Base-by-base conservation (phyloP, 1,140 invertebrate species). In the Rhagoletis zephyria region DNA sequence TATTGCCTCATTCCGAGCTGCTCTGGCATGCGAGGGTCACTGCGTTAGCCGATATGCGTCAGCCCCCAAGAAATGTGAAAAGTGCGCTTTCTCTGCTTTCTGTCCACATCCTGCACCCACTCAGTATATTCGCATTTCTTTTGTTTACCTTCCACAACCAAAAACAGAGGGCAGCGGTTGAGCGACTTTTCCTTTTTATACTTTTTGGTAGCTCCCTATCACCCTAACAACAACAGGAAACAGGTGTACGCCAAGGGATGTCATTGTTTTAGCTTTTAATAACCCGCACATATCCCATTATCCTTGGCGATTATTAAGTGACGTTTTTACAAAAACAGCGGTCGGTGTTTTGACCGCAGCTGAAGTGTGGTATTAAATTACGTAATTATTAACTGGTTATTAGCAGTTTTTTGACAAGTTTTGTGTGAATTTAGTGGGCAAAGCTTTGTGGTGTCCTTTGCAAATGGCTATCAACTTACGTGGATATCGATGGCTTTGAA, bases 321-420 rank as follows among this genome's bases (percentile, higher is more conserved):
- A 30, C 30, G 30, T 30, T 30, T 30, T 63, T 63, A 14, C 61
- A 0, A 7, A 63, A 14, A 14, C 12, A 4, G 16, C 61, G 61
- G 4, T 16, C 7, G 51, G 51, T 56, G 2, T 56, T 56, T 5
- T 56, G 10, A 56, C 1, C 51, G 40, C 51, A 56, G n/a, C 74
- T 19, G n/a, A 19, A 14, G 10, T 45, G 12, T 19, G 1, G 6
- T 56, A 81, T 81, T 81, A 81, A 81, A 81, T 81, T 81, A 81
- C 48, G 19, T 30, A 56, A 81, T 81, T 51, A 81, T 81, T 81
- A 81, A 81, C 74, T 51, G 51, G 3, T 81, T 19, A 81, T 56
- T 3, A 81, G 45, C n/a, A 59, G 6, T 19, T 81, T 30, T 59
- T 81, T 56, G 6, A 30, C n/a, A 56, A 30, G 74, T 5, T 3